Conservation (phyloP, 2,888 invertebrate species). For the Drosophila nr. perissopoda region DNA sequence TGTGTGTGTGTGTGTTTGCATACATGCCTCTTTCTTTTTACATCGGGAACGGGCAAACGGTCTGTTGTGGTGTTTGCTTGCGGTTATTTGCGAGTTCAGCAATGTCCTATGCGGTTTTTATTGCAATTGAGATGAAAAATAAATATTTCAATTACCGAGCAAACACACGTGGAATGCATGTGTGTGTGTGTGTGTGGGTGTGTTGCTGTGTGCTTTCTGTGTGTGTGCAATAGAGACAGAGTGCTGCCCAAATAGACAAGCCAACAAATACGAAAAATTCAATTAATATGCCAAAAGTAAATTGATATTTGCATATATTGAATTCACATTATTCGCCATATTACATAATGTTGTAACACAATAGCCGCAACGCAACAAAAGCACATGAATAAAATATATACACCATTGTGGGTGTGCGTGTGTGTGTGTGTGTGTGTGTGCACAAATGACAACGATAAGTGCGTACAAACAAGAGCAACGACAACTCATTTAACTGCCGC, state of each 20-base stretch:
- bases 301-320: constrained; percentile 73
- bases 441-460: constrained; percentile 31
- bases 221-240: constrained; percentile 2
- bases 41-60: constrained; percentile 8
- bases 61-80: constrained; percentile 44
- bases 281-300: constrained; percentile 80
- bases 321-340: constrained; percentile 58
- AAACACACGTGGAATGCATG: constrained; percentile 33
- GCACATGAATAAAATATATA: constrained; percentile 44
- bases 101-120: constrained; percentile 68
- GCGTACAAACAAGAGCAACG: constrained; percentile 11
- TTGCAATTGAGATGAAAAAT: constrained; percentile 77
- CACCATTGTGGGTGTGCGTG: neutral
- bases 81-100: constrained; percentile 52
- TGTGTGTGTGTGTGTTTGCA: constrained; percentile 14
- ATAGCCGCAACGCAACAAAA: constrained; percentile 41
- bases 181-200: neutral
- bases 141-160: constrained; percentile 77
- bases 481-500: constrained; percentile 17
- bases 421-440: neutral
- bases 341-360: constrained; percentile 56
- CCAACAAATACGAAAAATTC: constrained; percentile 73
- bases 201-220: neutral
- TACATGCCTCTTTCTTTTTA: constrained; percentile 39
- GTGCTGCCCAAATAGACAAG: constrained; percentile 60